Base-by-base conservation (phyloP, 2,113 vertebrate genomes). In the Rhizomys pruinosus region DNA sequence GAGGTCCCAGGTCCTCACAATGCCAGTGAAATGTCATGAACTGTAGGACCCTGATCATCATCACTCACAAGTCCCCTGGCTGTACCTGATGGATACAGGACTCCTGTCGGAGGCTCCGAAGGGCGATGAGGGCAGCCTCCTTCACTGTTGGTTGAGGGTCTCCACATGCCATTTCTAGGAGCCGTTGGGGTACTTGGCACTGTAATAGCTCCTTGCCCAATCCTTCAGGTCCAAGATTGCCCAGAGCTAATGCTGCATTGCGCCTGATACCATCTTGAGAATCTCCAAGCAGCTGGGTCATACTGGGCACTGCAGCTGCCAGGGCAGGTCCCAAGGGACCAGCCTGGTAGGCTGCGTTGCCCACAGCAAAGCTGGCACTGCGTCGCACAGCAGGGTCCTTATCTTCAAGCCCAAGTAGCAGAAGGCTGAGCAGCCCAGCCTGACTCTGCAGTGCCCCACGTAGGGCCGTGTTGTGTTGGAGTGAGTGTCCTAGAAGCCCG, bases 401-500 rank as follows among this genome's bases (percentile, higher is more conserved):
- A 87, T 98, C 98, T 0, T 39, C 78, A 42, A 98, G 97, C 25
- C 98, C 96, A 10, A 88, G 81, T 89, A 98, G 80, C 72, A 98
- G 96, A 64, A 88, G 93, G 72, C 96, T 97, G 92, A 98, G 94
- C 76, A 97, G 96, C 8, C 79, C 29, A 0, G 84, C 52, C 88
- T 98, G 98, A 81, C 90, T 96, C 96, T 97, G 96, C 69, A 98
- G 94, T 0, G 0, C 93, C 63, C 95, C 94, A 7, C 97, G 95
- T 23, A 97, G 94, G 52, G 87, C 59, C 3, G 96, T 74, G 29
- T 86, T 64, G 0, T 98, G 96, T 12, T 96, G 97, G 4, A 98
- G 92, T 59, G 98, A 89, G 92, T 99, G 98, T 81, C 99, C 98
- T 73, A 99, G 96, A 29, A 99, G 98, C 85, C 97, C 98, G 16